phyloP scores from a whole-genome alignment of 2,888 invertebrate species.

The Itoplectis maculator region DNA sequence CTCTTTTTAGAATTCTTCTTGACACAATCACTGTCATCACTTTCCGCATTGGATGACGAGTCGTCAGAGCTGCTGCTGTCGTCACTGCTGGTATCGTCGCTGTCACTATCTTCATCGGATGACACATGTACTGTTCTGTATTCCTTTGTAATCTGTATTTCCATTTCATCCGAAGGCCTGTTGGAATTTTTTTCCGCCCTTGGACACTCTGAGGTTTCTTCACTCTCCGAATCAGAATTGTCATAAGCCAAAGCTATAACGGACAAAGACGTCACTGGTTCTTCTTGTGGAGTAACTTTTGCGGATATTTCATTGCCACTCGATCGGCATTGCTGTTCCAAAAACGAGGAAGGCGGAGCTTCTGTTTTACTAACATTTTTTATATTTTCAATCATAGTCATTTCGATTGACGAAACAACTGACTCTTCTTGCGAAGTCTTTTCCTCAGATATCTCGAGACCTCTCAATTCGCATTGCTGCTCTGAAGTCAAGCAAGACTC shows the following conservation, averaged over 20 bases:
- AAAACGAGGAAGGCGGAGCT: not conserved
- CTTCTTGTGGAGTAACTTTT: not conserved
- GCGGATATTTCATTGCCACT: not conserved
- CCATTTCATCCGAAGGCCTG: conserved; percentile 40
- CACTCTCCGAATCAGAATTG: conserved; percentile 75
- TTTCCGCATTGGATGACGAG: conserved; percentile 66
- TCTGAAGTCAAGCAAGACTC: not conserved
- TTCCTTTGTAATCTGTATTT: conserved; percentile 40
- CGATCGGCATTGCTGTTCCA: not conserved
- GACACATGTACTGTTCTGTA: conserved; percentile 25
- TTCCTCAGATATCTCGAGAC: not conserved
- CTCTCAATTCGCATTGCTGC: not conserved
- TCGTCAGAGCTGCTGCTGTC: conserved; percentile 67
- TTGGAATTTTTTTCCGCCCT: not conserved
- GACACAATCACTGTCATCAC: conserved; percentile 64
- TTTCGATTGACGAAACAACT: not conserved
- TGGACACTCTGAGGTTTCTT: conserved; percentile 44
- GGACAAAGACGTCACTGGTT: conserved; percentile 64
- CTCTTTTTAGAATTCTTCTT: conserved; percentile 60
- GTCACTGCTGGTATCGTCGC: conserved; percentile 73
- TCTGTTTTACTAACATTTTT: not conserved
- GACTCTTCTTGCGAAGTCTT: not conserved
- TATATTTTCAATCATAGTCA: not conserved
- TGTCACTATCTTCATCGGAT: conserved; percentile 68
- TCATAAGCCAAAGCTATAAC: conserved; percentile 77